A percentile compares a stretch with the other conserved stretches of the same genome.
Conservation (phyloP, 2,888 invertebrate genomes). For the Netelia fuscicornis region DNA sequence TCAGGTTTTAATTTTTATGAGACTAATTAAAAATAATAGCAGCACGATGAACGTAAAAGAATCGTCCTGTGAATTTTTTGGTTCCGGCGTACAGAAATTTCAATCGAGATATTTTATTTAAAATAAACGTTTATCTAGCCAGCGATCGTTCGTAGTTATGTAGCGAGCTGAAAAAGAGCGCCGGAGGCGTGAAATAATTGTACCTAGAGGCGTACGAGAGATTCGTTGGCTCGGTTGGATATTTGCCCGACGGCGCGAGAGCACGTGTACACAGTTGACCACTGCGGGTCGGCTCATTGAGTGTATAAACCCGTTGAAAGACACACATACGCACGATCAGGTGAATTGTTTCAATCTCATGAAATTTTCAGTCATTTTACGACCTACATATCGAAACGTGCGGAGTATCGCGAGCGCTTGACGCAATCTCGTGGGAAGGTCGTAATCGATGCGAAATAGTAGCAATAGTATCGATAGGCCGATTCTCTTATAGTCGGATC, state of each 20-base stretch:
- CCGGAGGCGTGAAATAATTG: neutral
- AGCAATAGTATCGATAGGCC: neutral
- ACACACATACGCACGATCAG: slow-evolving; percentile 24
- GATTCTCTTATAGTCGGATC: neutral
- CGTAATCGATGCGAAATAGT: neutral
- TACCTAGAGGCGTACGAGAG: neutral
- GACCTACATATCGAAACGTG: slow-evolving; percentile 72
- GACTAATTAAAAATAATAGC: neutral
- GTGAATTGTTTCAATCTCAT: slow-evolving; percentile 69
- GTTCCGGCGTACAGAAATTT: too few relatives aligned
- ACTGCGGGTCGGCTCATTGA: neutral
- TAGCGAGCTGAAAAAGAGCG: neutral
- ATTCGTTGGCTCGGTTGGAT: neutral
- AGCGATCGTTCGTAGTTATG: neutral
- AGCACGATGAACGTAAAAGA: neutral
- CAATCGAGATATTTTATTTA: neutral
- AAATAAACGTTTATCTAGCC: neutral
- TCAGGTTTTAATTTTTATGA: neutral
- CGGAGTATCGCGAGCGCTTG: neutral
- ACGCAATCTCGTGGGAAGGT: neutral
- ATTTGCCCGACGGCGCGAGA: neutral
- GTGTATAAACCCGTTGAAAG: slow-evolving; percentile 6
- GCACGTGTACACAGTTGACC: neutral
- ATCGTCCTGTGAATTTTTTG: too few relatives aligned
- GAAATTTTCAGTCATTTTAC: slow-evolving; percentile 75